phyloP scores from a whole-genome alignment of 1,140 invertebrate genomes.

The Pseudomyrmex concolor region DNA sequence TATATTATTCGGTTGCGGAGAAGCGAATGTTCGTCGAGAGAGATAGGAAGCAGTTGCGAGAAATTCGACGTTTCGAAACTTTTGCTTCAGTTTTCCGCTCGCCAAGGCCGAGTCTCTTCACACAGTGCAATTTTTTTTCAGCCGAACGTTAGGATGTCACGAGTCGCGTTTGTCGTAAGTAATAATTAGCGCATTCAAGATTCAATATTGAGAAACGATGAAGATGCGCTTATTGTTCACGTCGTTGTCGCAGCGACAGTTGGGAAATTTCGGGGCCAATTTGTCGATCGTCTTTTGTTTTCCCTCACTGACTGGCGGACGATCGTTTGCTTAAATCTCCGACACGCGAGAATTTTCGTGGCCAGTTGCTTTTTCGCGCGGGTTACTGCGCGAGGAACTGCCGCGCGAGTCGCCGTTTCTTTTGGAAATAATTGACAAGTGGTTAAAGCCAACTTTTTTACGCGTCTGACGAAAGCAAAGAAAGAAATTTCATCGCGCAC shows the following conservation, averaged over 20 bases:
- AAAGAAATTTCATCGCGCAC: too few species aligned
- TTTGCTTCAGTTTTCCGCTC: constrained; percentile 2
- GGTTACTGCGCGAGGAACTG: constrained; percentile 7
- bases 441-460: neutral
- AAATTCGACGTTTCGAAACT: constrained; percentile 17
- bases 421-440: neutral
- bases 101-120: neutral
- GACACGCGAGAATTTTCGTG: constrained; percentile 36
- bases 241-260: constrained; percentile 21
- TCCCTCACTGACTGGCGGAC: constrained; percentile 22
- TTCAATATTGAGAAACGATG: too few species aligned
- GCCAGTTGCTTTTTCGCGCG: neutral
- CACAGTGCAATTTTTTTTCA: neutral
- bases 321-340: constrained; percentile 43
- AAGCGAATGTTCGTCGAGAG: neutral
- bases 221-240: constrained; percentile 19
- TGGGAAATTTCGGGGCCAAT: constrained; percentile 49
- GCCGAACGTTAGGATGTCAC: too few species aligned
- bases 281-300: constrained; percentile 44
- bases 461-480: too few species aligned
- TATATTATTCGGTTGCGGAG: neutral
- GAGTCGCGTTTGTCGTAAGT: neutral
- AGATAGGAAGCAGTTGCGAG: constrained; percentile 17
- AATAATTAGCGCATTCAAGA: too few species aligned
- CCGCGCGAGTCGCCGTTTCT: neutral